Evolutionary conservation across 2,888 invertebrate species (phyloP).

Genomic region (Rhimphoctona megacephalus): DNA sequence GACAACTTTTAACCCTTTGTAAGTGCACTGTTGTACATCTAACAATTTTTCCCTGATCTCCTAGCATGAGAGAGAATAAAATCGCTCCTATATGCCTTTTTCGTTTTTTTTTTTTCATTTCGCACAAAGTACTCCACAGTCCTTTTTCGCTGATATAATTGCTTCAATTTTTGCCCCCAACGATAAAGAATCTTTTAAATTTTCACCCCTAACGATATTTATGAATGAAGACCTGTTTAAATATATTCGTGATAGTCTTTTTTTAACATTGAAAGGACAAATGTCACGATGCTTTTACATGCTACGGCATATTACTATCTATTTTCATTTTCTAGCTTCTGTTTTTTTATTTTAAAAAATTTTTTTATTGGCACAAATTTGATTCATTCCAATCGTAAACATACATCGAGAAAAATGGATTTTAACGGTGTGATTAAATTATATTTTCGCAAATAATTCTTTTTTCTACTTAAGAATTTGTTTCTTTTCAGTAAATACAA

Average conservation of each 20-base stretch:
- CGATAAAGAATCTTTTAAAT: neutral
- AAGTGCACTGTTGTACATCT: neutral
- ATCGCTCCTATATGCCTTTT: neutral
- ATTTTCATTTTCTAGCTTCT: conserved; percentile 52
- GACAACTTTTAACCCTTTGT: neutral
- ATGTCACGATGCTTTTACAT: conserved; percentile 78
- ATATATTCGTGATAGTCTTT: conserved; percentile 1
- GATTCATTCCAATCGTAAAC: conserved; percentile 34
- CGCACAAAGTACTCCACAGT: neutral
- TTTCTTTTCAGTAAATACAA: neutral
- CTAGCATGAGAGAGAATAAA: neutral
- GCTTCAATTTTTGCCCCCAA: neutral
- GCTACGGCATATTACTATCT: conserved; percentile 72
- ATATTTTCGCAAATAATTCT: neutral
- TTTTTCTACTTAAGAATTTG: neutral
- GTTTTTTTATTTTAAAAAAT: too few relatives aligned
- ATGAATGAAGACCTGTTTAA: neutral
- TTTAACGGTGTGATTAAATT: neutral
- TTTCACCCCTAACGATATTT: neutral
- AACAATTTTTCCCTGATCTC: neutral
- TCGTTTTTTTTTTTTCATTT: neutral
- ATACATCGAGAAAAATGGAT: conserved; percentile 40
- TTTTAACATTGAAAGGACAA: conserved; percentile 66
- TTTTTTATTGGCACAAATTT: conserved; percentile 24
- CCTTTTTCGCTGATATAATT: neutral